Conservation (phyloP, 2,113 vertebrate genomes). For the Equus quagga region DNA sequence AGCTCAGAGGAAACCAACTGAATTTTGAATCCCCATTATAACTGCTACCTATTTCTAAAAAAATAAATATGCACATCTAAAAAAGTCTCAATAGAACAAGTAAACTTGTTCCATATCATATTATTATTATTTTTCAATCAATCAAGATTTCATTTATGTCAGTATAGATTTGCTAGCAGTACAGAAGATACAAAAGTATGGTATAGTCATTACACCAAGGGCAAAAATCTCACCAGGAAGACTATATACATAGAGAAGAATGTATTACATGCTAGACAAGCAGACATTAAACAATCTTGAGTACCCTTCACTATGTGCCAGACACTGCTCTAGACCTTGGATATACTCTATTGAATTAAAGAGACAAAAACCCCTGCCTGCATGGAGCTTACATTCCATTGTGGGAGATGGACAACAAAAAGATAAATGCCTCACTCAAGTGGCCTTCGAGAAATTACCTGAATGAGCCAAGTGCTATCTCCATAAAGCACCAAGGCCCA, state of each 20-base stretch:
- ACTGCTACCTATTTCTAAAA: background rate
- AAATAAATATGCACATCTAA: background rate
- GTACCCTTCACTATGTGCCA: background rate
- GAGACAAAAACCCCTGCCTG: background rate
- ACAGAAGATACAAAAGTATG: background rate
- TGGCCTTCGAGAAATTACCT: background rate
- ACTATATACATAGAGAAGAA: background rate
- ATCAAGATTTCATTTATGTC: constrained; percentile 11
- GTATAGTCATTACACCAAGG: background rate
- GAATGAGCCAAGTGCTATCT: background rate
- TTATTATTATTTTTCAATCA: background rate
- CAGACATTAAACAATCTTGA: background rate
- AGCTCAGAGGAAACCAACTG: background rate
- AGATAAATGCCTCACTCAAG: background rate
- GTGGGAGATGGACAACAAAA: background rate
- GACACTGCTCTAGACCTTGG: background rate
- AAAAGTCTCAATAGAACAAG: background rate
- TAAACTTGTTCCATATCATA: constrained; percentile 10
- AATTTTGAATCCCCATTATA: background rate
- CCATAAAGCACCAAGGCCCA: background rate
- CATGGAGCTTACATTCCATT: background rate
- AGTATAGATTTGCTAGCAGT: background rate
- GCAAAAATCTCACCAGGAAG: constrained; percentile 14
- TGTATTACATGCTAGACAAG: background rate
- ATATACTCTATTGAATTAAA: background rate